Conservation (phyloP, 2,113 vertebrate species). For the Megaceryle maxima region DNA sequence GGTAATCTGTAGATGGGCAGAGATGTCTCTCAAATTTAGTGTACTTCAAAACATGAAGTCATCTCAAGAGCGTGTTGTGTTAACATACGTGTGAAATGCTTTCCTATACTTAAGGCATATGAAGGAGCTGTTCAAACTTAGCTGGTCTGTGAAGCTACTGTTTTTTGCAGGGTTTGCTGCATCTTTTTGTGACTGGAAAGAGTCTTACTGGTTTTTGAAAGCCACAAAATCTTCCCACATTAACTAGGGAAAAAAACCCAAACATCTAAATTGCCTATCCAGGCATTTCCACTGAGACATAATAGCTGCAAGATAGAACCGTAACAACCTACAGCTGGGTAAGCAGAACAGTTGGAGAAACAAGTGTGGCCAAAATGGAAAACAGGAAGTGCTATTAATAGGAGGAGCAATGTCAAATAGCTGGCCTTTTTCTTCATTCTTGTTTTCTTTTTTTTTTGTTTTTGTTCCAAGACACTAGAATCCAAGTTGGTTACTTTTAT, state of each 20-base stretch:
- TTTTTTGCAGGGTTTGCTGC: not conserved
- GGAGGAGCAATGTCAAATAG: not conserved
- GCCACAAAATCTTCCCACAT: not conserved
- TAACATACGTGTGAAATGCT: not conserved
- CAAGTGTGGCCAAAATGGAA: not conserved
- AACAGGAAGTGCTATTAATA: slow-evolving; percentile 26
- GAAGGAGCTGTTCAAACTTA: not conserved
- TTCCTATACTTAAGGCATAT: not conserved
- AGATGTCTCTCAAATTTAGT: not conserved
- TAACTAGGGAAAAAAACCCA: not conserved
- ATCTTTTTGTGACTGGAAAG: not conserved
- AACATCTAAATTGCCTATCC: not conserved
- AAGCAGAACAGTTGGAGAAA: slow-evolving; percentile 27
- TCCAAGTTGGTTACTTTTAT: fast-evolving
- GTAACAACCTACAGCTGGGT: slow-evolving; percentile 34
- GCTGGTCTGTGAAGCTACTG: not conserved
- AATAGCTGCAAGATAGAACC: slow-evolving; percentile 19
- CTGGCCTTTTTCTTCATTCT: not conserved
- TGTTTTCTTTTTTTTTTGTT: not conserved
- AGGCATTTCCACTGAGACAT: slow-evolving; percentile 18
- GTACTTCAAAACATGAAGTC: not conserved
- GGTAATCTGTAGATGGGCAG: not conserved
- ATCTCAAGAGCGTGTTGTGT: not conserved
- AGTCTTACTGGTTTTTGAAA: not conserved
- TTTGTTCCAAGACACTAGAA: not conserved